Evolutionary conservation across 2,888 invertebrate species (phyloP), one percentile per base, ranked within the genome.

Genomic region (Epinotia demarniana): DNA sequence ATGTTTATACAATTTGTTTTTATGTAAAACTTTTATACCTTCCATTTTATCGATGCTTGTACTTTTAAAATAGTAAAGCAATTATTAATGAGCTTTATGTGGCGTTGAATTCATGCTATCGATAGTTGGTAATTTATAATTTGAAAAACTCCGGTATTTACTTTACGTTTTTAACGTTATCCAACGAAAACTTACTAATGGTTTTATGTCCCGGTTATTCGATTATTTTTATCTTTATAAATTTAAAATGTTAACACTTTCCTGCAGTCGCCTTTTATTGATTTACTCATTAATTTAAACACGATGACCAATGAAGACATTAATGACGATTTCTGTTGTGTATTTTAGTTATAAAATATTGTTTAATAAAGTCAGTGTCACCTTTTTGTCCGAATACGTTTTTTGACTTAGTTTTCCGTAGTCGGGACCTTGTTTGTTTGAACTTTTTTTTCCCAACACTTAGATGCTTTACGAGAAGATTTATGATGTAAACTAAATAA

Each of bases 1-100:
- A 76, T 74, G 79, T 83, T 84, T 86, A 83, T 83, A 80, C 81
- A 77, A 81, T 80, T 81, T 79, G 75, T 72, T 74, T 73, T 72
- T 66, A 64, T 71, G 58, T 77, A 46, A 68, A 71, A 73, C 63
- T 74, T 53, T 57, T 66, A 67, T 67, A 46, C n/a, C 27, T 64
- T 49, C 72, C 60, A 62, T n/a, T 72, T 61, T 72, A 67, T 75
- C 75, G 71, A 46, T 49, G 72, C 33, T 64, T 43, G 46, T 70
- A 39, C 18, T 53, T 75, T 67, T 62, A 67, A 72, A 67, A 72
- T 72, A 67, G 27, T 61, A 61, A 67, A 62, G 71, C 55, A 67
- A 75, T 66, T 75, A 67, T 75, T 75, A 61, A 75, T 72, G 27
- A 12, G n/a, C 27, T 75, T 75, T 72, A 75, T 75, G 46, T 6